Conservation (phyloP, 1,140 invertebrate species). For the Palaemon carinicauda region DNA sequence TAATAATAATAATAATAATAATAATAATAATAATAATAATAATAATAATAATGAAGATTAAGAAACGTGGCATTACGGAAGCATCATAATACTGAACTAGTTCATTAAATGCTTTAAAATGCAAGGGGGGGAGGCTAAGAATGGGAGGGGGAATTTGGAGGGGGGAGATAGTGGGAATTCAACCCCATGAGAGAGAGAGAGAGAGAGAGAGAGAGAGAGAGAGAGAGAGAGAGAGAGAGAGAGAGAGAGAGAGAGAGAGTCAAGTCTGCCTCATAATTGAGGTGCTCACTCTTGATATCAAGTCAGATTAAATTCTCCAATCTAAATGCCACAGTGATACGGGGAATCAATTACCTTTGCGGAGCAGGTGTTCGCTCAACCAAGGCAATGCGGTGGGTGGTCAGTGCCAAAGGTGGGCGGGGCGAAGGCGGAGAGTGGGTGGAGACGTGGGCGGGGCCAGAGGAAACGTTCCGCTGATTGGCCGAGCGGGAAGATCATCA, state of each 20-base stretch:
- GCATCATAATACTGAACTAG: not conserved
- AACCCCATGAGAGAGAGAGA: slow-evolving; percentile 11
- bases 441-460: slow-evolving; percentile 6
- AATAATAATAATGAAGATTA: too few relatives aligned
- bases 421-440: slow-evolving; percentile 9
- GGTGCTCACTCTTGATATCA: slow-evolving; percentile 46
- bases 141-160: not conserved
- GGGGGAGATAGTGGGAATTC: not conserved
- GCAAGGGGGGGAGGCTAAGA: too few relatives aligned
- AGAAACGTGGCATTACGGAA: too few relatives aligned
- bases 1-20: too few relatives aligned
- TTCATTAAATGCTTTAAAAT: not conserved
- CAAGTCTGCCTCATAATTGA: not conserved
- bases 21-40: too few relatives aligned
- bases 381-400: slow-evolving; percentile 26
- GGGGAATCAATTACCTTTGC: slow-evolving; percentile 48
- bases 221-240: slow-evolving; percentile 16
- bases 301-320: slow-evolving; percentile 53
- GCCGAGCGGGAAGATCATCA: slow-evolving; percentile 29
- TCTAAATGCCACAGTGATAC: slow-evolving; percentile 56
- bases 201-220: not conserved
- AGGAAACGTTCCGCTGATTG: not conserved
- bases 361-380: slow-evolving; percentile 43
- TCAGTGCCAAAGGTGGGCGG: slow-evolving; percentile 25
- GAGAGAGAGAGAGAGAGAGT: not conserved